Evolutionary conservation across 2,888 invertebrate genomes (phyloP), one percentile per base, ranked within the genome.

Genomic region (Agrotis clavis): DNA sequence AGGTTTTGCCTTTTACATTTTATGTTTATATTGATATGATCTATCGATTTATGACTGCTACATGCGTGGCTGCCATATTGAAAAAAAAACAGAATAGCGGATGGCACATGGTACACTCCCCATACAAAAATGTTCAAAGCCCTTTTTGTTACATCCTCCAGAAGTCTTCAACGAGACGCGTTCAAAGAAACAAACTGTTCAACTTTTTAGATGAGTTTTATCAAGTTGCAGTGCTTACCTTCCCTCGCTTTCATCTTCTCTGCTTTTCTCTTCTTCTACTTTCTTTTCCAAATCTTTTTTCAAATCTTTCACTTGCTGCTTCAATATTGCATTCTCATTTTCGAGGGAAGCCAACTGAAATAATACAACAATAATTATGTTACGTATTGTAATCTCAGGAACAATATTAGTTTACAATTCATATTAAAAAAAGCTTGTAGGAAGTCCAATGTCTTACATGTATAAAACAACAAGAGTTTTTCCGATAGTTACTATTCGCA

Each of bases 231-330:
- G 7, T 35, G 7, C 35, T 35, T 35, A 95, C 95, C 95, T 93
- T 82, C 93, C 94, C 62, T 96, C 96, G 50, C 94, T 95, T 70
- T 95, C 86, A 13, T 86, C 86, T 19, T 85, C 84, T 79, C 74
- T 90, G 64, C 92, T 94, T 84, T 93, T 94, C 35, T 94, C 95
- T 54, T 95, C 95, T 45, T 96, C 96, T 0, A 83, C 84, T 85
- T 92, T 94, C 87, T 93, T 95, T 61, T 95, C 95, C 68, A 96
- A 86, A 57, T 95, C 95, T 69, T 93, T 95, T 80, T 95, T 95
- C 81, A 95, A 87, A 21, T 94, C 94, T 53, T 87, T 88, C 1
- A 96, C 89, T 87, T 95, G 95, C 69, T 94, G 93, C 74, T 93
- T 92, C 25, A 95, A 86, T 53, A 92, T 53, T 3, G 92, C 92